Percentiles rank a stretch among this genome's conserved stretches.
phyloP scores from a whole-genome alignment of 2,113 vertebrate genomes.

The Azemiops feae region DNA sequence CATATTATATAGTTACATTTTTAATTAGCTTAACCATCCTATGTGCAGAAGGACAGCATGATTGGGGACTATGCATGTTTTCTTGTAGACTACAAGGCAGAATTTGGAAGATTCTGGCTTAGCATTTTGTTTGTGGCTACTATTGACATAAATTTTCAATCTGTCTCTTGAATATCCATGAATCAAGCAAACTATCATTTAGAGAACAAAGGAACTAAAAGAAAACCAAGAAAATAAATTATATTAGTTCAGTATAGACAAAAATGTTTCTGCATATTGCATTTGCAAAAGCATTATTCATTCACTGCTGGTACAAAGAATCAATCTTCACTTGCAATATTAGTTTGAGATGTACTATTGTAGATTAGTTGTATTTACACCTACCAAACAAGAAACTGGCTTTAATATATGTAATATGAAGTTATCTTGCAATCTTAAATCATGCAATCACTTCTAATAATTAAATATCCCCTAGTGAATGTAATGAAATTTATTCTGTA shows the following conservation, averaged over 20 bases:
- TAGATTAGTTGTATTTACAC: not conserved
- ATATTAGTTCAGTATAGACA: conserved; percentile 41
- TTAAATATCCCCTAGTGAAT: conserved; percentile 30
- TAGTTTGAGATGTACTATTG: not conserved
- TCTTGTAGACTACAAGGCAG: not conserved
- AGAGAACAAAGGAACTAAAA: conserved; percentile 32
- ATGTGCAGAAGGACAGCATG: not conserved
- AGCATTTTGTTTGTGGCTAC: not conserved
- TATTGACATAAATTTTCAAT: not conserved
- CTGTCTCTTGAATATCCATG: not conserved
- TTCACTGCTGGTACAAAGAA: conserved; percentile 20
- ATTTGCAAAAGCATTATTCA: conserved; percentile 31
- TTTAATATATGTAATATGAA: conserved; percentile 15
- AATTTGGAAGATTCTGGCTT: not conserved
- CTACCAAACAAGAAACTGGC: conserved; percentile 23
- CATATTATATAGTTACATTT: not conserved
- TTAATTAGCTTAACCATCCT: not conserved
- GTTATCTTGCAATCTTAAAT: not conserved
- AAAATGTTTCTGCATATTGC: conserved; percentile 15
- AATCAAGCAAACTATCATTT: conserved; percentile 22
- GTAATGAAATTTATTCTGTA: conserved; percentile 13
- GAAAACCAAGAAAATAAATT: conserved; percentile 30
- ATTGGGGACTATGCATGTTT: not conserved
- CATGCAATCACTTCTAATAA: conserved; percentile 22
- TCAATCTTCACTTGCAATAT: conserved; percentile 39